Evolutionary conservation across 2,888 invertebrate genomes (phyloP), one percentile per base, ranked within the genome.

Genomic region (Heliconius charithonia): DNA sequence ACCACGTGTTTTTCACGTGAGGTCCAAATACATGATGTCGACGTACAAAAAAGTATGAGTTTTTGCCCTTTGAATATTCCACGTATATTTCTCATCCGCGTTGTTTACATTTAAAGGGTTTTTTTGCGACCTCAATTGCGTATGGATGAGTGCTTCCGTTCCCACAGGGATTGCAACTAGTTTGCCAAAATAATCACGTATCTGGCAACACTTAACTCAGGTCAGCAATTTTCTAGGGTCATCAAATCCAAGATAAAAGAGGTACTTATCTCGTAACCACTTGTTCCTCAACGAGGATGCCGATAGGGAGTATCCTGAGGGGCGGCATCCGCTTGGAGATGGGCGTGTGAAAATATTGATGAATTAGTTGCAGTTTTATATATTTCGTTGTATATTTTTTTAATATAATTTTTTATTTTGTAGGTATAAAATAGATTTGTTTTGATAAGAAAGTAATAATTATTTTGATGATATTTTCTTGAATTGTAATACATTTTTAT

Each of bases 171-270:
- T 78, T 84, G 84, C 80, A 80, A 83, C 81, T 85, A 85, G 83
- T 86, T 85, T 86, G 88, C 88, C 86, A 87, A 90, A 89, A 89
- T 88, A 79, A 89, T 92, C 93, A 92, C 93, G 93, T 93, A 86
- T 87, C 83, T 86, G 85, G 78, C 75, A 75, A 80, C 86, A 86
- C 88, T 89, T 86, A 86, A 87, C 88, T 88, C 85, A 88, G 84
- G 84, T 85, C 83, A 85, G 84, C 84, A 70, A 78, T 84, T 82
- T 79, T 79, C 74, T 76, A 82, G 79, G 80, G 82, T 81, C 80
- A 81, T 78, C 81, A 79, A 63, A 59, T 51, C 37, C 37, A 74
- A 76, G 78, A 75, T 75, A 72, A 73, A 79, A 79, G 67, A 75
- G 63, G 67, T 80, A 71, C 80, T 83, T 77, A 73, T 81, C 66